Evolutionary conservation across 2,797 vertebrate species (phyloP).

Genomic region (Heteromormyrus szaboi): DNA sequence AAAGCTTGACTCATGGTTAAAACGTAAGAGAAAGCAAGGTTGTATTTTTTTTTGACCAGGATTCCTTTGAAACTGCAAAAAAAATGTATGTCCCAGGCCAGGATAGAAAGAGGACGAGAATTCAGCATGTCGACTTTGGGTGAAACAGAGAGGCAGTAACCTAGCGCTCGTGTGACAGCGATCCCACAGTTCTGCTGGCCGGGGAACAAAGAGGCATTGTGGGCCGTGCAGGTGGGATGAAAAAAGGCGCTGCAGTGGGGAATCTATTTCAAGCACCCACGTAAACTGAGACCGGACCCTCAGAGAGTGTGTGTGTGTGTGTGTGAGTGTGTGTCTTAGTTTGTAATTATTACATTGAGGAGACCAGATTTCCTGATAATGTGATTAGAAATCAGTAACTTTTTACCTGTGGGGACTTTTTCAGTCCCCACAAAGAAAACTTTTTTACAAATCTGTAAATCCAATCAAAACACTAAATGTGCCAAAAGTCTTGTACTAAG

Average conservation of each 20-base stretch:
- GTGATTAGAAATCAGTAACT: neutral
- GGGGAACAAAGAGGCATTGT: constrained; percentile 59
- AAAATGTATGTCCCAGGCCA: neutral
- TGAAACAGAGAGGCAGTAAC: constrained; percentile 50
- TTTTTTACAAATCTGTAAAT: neutral
- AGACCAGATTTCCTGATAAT: neutral
- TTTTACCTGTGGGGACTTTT: neutral
- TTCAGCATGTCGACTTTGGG: constrained; percentile 52
- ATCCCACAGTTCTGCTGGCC: constrained; percentile 47
- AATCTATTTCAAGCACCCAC: constrained; percentile 43
- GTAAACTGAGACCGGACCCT: constrained; percentile 29
- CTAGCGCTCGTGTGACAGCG: constrained; percentile 59
- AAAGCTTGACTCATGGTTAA: neutral
- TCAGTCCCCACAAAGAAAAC: neutral
- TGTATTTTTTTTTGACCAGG: neutral
- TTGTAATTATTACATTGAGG: neutral
- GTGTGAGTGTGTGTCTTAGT: neutral
- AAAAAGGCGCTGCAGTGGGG: constrained; percentile 36
- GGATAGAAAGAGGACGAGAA: constrained; percentile 12
- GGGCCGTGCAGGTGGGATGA: constrained; percentile 55
- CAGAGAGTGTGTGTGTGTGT: neutral
- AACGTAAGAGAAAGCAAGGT: neutral
- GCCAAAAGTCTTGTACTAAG: neutral
- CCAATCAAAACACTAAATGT: neutral
- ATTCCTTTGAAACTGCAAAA: neutral